A percentile compares a stretch with the other conserved stretches of the same genome.
Conservation (phyloP, 1,140 invertebrate genomes). For the Lasioglossum baleicum region DNA sequence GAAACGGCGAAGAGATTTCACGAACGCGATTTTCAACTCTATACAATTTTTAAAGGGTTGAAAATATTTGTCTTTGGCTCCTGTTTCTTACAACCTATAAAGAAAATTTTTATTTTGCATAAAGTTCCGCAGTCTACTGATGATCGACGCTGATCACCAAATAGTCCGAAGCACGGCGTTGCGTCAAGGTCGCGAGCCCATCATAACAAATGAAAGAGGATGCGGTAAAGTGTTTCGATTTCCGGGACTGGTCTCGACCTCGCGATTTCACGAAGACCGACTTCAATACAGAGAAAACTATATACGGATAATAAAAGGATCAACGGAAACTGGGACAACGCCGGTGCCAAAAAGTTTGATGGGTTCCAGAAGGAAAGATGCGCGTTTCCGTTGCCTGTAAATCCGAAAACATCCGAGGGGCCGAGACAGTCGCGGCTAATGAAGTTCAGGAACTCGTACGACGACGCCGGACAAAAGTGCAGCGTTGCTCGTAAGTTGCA, state of each 20-base stretch:
- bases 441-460: neutral
- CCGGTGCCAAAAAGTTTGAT: constrained; percentile 47
- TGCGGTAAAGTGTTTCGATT: constrained; percentile 13
- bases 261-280: constrained; percentile 28
- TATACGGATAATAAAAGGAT: constrained; percentile 45
- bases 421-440: neutral
- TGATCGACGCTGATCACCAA: neutral
- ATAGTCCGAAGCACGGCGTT: neutral
- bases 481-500: constrained; percentile 8
- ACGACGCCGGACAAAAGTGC: neutral
- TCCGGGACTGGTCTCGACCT: constrained; percentile 25
- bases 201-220: constrained; percentile 13
- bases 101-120: no score
- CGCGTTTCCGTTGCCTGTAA: constrained; percentile 10
- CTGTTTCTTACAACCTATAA: no score
- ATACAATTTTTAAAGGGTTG: no score
- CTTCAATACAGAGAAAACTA: constrained; percentile 37
- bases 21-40: no score
- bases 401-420: constrained; percentile 23
- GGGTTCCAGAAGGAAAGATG: constrained; percentile 19
- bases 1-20: no score
- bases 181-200: neutral
- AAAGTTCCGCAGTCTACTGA: no score
- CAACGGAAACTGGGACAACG: constrained; percentile 29
- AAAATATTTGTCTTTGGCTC: no score